These are phyloP conservation scores for Ceryle rudis DNA, from an alignment of 2,797 vertebrate genomes.

Conservation along the genomic window DNA sequence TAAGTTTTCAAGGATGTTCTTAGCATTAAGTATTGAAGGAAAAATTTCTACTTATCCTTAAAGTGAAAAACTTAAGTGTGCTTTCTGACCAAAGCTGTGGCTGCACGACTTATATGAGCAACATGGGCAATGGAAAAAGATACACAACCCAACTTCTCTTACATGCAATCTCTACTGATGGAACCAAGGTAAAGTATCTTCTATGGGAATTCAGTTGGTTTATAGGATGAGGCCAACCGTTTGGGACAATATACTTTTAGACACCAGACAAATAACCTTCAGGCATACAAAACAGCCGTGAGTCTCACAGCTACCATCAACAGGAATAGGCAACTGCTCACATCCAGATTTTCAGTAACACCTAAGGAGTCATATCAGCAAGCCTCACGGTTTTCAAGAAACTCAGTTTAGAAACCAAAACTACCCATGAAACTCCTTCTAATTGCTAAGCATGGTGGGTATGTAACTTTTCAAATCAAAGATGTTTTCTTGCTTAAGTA, in stretches of 20 bases:
- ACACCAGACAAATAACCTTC: neutral
- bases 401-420: neutral
- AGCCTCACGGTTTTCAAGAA: neutral
- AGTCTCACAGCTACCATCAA: neutral
- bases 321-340: neutral
- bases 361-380: neutral
- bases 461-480: neutral
- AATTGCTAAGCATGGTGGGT: neutral
- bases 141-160: neutral
- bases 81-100: neutral
- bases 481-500: neutral
- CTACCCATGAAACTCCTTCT: neutral
- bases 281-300: neutral
- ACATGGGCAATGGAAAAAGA: neutral
- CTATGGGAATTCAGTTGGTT: neutral
- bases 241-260: neutral
- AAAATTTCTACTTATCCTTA: neutral
- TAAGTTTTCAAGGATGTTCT: constrained; percentile 8
- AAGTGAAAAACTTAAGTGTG: neutral
- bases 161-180: neutral
- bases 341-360: neutral
- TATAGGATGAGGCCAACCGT: neutral
- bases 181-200: neutral
- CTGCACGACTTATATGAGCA: neutral
- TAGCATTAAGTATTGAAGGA: neutral